A percentile compares a stretch with the other conserved stretches of the same genome.
phyloP scores from a whole-genome alignment of 1,140 invertebrate species.

The Conus ventricosus region DNA sequence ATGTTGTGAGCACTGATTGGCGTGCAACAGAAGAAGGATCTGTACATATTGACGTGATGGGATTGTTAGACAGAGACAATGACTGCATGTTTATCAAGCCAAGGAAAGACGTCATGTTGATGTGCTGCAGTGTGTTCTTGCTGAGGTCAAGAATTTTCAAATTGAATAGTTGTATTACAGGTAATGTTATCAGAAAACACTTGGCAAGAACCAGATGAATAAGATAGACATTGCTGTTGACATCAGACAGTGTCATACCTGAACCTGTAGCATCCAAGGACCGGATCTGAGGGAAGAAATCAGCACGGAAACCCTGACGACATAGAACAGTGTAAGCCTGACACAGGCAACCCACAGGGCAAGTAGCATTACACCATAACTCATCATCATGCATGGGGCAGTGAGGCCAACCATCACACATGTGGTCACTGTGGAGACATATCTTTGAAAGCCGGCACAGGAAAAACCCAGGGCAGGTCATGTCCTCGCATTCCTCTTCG shows the following conservation, averaged over 20 bases:
- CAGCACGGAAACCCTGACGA: neutral
- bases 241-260: neutral
- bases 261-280: slow-evolving; percentile 1
- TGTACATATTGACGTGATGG: neutral
- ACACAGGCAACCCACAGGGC: slow-evolving; percentile 49
- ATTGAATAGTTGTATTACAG: neutral
- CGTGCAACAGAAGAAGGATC: neutral
- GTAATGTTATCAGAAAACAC: neutral
- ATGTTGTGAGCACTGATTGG: neutral
- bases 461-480: slow-evolving; percentile 37
- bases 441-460: slow-evolving; percentile 11
- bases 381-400: slow-evolving; percentile 41
- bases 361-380: slow-evolving; percentile 21
- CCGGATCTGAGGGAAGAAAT: neutral
- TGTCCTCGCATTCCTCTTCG: slow-evolving; percentile 17
- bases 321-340: slow-evolving; percentile 7
- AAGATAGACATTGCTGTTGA: neutral
- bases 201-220: neutral
- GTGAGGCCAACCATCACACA: slow-evolving; percentile 30
- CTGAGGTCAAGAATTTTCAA: slow-evolving; percentile 5
- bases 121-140: neutral
- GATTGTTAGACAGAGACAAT: neutral
- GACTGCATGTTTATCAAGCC: neutral
- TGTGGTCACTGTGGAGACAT: slow-evolving; percentile 25
- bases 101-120: neutral